phyloP scores from a whole-genome alignment of 2,113 vertebrate genomes.

The Microtus pennsylvanicus region DNA sequence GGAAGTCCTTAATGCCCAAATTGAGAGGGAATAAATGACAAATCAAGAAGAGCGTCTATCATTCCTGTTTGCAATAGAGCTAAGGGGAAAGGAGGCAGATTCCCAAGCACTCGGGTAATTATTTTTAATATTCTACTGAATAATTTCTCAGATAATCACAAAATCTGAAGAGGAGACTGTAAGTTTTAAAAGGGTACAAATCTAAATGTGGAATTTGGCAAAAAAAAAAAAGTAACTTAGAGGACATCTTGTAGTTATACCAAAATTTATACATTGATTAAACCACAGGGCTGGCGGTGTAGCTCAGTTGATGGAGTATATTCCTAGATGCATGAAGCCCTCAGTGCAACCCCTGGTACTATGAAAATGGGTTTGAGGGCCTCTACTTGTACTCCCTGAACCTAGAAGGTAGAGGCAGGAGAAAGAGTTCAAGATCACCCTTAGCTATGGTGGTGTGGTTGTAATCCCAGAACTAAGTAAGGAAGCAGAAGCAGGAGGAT shows the following conservation, averaged over 20 bases:
- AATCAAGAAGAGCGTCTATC: neutral
- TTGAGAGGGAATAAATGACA: conserved; percentile 59
- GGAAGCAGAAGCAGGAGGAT: neutral
- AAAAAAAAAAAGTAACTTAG: conserved; percentile 45
- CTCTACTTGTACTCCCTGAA: too few relatives aligned
- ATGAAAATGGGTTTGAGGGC: too few relatives aligned
- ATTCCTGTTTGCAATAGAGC: conserved; percentile 53
- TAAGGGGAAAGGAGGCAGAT: neutral
- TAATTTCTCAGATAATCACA: conserved; percentile 27
- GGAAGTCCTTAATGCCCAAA: conserved; percentile 16
- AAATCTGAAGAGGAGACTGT: neutral
- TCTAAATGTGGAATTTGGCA: neutral
- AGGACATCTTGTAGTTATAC: conserved; percentile 47
- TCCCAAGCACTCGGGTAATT: neutral
- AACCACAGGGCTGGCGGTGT: neutral
- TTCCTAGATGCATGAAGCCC: neutral
- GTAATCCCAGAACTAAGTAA: neutral
- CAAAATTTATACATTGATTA: conserved; percentile 5
- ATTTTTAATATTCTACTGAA: conserved; percentile 23
- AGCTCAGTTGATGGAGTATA: neutral
- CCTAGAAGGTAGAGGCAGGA: neutral
- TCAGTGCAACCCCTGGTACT: neutral
- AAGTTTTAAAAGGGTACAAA: conserved; percentile 26
- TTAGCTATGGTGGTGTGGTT: neutral
- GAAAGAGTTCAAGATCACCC: neutral